Evolutionary conservation across 2,888 invertebrate species (phyloP), one percentile per base, ranked within the genome.

Genomic region (Tetrapedia diversipes): DNA sequence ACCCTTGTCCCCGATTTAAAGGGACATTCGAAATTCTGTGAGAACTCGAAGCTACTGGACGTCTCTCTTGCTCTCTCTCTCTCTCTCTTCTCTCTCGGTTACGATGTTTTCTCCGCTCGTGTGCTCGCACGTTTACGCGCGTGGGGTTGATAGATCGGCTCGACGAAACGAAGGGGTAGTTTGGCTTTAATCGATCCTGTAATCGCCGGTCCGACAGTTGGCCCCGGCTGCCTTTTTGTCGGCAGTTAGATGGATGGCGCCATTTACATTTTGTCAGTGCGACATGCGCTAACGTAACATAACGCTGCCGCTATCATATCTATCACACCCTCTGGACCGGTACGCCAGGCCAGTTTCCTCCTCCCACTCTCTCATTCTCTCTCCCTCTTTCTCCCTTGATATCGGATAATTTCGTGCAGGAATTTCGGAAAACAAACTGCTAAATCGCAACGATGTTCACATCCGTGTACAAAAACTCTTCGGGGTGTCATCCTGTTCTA

Each of bases 251-350:
- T 91, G 90, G 92, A 92, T 92, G 87, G 86, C 86, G 90, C 88
- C 91, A 92, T 92, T 92, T 92, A 91, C 92, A 92, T 92, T 91
- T 91, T 91, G 92, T 91, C 92, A 91, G 89, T 88, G 86, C 91
- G 91, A 90, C 89, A 90, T 90, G 91, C 91, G 90, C 88, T 87
- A 88, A 82, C 78, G 77, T 79, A 79, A 79, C 78, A 65, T 77
- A 77, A 72, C 84, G 83, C 77, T 76, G 83, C 81, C 83, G 89
- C 89, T 92, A 91, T 91, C 91, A 92, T 92, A 91, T 91, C 91
- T 91, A 91, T 92, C 91, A 91, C 79, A 79, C 69, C 80, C 80
- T 65, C 72, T 82, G 78, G 70, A 80, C 70, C 82, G 64, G 68
- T 57, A 37, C 71, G 27, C 73, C n/a, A n/a, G 67, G 43, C 64